Conservation (phyloP, 2,113 vertebrate species). For the Solea solea region DNA sequence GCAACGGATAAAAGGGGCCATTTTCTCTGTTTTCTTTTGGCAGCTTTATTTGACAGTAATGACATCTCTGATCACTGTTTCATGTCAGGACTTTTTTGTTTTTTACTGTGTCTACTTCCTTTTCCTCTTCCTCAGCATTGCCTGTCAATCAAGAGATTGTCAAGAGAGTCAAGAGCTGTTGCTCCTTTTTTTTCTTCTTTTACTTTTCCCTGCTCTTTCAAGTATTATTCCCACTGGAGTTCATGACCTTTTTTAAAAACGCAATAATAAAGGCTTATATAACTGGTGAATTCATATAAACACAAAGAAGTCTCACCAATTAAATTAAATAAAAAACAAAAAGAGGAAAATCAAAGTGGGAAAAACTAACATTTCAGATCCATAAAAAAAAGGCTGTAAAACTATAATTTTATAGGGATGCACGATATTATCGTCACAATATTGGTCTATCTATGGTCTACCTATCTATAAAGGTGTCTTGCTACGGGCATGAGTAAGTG, state of each 20-base stretch:
- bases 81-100: conserved; percentile 27
- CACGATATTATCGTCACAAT: too few species aligned
- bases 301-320: conserved; percentile 33
- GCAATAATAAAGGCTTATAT: conserved; percentile 57
- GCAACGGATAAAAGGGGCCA: conserved; percentile 28
- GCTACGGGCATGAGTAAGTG: too few species aligned
- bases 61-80: conserved; percentile 48
- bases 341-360: too few species aligned
- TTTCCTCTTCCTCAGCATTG: conserved; percentile 22
- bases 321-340: neutral
- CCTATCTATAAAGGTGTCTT: too few species aligned
- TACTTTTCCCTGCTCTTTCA: conserved; percentile 41
- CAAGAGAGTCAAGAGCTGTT: neutral
- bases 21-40: conserved; percentile 32
- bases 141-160: conserved; percentile 47
- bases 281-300: conserved; percentile 35
- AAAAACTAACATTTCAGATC: neutral
- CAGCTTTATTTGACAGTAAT: conserved; percentile 39
- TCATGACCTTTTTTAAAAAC: conserved; percentile 62
- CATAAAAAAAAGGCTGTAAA: too few species aligned
- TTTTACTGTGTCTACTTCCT: conserved; percentile 3
- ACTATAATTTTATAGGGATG: too few species aligned
- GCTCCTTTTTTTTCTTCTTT: conserved; percentile 22
- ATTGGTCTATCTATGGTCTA: too few species aligned
- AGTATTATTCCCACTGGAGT: conserved; percentile 51